Conservation (phyloP, 2,113 vertebrate species). For the Balaenoptera acutorostrata region DNA sequence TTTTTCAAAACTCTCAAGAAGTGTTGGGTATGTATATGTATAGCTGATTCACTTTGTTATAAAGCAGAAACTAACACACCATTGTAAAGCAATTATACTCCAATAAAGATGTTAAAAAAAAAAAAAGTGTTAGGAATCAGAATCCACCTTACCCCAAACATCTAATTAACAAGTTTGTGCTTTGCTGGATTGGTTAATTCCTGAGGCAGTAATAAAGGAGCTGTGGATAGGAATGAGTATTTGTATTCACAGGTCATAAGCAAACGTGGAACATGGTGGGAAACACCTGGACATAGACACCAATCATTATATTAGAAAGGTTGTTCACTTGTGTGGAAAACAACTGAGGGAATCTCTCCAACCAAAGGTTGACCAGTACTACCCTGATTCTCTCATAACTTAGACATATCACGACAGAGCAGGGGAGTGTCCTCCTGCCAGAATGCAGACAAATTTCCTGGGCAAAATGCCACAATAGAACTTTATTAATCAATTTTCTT, state of each 20-base stretch:
- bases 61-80: too few species aligned
- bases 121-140: background rate
- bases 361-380: background rate
- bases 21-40: background rate
- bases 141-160: background rate
- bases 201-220: background rate
- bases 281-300: background rate
- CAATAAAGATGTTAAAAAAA: too few species aligned
- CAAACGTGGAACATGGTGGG: background rate
- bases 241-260: background rate
- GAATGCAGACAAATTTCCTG: background rate
- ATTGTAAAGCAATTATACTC: too few species aligned
- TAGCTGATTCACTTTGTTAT: too few species aligned
- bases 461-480: slow-evolving; percentile 32
- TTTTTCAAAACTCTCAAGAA: background rate
- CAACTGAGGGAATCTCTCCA: background rate
- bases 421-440: background rate
- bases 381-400: background rate
- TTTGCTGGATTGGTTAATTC: background rate
- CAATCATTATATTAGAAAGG: slow-evolving; percentile 35
- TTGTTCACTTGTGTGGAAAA: background rate
- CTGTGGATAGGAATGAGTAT: background rate
- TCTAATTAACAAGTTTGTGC: background rate
- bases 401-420: background rate
- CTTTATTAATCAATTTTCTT: slow-evolving; percentile 20